Evolutionary conservation across 2,797 vertebrate species (phyloP).

Genomic region (Clarias laeviceps): DNA sequence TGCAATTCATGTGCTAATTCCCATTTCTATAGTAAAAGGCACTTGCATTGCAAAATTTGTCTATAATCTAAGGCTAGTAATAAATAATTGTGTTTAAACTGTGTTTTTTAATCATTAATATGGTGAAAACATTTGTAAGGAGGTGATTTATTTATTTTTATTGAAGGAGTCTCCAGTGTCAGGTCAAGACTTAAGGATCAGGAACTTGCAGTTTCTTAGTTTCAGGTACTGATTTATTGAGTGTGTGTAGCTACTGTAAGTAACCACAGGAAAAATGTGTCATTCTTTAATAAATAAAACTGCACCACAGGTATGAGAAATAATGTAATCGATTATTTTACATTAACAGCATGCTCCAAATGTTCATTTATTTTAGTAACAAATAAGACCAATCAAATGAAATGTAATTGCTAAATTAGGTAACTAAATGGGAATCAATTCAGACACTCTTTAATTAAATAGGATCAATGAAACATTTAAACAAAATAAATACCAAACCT

Average conservation of each 20-base stretch:
- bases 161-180: neutral
- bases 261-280: neutral
- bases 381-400: neutral
- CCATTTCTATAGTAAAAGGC: too few relatives aligned
- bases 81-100: too few relatives aligned
- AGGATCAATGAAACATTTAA: neutral
- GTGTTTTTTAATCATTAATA: neutral
- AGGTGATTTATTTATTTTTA: neutral
- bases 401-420: neutral
- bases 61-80: neutral
- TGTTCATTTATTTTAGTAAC: neutral
- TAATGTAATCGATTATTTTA: neutral
- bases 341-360: neutral
- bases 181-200: neutral
- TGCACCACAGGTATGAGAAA: neutral
- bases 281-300: neutral
- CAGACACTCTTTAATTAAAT: neutral
- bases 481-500: slow-evolving; percentile 4
- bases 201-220: neutral
- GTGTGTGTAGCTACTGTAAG: neutral
- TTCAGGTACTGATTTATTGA: neutral
- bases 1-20: too few relatives aligned
- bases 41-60: neutral
- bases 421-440: neutral
- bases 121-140: neutral